phyloP scores from a whole-genome alignment of 2,113 vertebrate genomes.

The Pithys albifrons region DNA sequence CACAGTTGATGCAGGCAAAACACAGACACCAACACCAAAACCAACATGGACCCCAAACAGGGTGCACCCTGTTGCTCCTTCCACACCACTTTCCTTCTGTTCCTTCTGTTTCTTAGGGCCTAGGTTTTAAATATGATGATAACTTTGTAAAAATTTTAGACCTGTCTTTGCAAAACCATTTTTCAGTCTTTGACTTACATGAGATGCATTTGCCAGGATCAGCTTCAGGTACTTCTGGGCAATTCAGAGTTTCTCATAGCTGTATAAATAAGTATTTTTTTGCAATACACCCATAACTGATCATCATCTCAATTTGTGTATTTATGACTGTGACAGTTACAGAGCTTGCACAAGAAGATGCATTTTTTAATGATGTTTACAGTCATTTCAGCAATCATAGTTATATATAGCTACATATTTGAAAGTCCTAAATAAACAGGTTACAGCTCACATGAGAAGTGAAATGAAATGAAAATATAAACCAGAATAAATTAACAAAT shows the following conservation, averaged over 20 bases:
- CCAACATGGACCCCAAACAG: neutral
- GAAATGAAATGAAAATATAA: conserved; percentile 16
- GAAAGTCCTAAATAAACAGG: conserved; percentile 32
- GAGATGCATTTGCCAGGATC: neutral
- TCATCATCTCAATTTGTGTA: neutral
- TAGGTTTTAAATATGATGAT: neutral
- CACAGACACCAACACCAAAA: neutral
- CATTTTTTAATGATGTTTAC: conserved; percentile 40
- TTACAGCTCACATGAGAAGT: neutral
- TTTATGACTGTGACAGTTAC: conserved; percentile 14
- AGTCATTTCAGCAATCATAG: conserved; percentile 13
- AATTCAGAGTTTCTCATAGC: neutral
- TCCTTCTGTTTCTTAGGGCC: neutral
- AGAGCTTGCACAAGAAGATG: conserved; percentile 7
- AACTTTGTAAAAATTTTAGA: neutral
- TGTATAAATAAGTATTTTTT: neutral
- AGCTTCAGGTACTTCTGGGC: neutral
- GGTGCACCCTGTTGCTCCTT: neutral
- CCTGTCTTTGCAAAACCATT: neutral
- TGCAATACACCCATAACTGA: neutral
- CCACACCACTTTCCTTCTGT: neutral
- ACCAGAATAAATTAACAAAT: neutral
- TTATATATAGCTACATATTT: conserved; percentile 29
- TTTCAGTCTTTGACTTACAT: neutral
- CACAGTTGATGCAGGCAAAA: neutral